Evolutionary conservation across 2,797 vertebrate genomes (phyloP), one percentile per base, ranked within the genome.

Genomic region (Euthynnus affinis): DNA sequence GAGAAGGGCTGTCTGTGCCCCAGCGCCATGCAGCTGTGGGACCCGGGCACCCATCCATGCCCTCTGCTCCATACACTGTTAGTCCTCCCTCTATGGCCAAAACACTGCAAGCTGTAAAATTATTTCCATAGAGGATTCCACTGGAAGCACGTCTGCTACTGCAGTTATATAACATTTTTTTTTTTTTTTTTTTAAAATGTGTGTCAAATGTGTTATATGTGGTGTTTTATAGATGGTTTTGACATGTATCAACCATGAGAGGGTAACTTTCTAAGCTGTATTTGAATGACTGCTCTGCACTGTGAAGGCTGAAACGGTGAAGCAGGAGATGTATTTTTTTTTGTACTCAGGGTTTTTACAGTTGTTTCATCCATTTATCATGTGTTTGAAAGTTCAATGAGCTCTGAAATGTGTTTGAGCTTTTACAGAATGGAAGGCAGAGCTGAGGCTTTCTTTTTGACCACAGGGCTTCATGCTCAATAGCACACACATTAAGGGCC

Each of bases 1-100:
- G 89, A 94, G 89, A 94, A 93, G 91, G 92, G 86, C 81, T 91
- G 89, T 92, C 78, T 94, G 87, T 94, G 89, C 87, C 89, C 82
- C 76, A 62, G 87, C 59, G 52, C 89, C 71, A 72, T 80, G 93
- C 90, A 94, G 92, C 93, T 94, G 93, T 89, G 86, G 79, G 77
- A 67, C 74, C 83, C 4, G 88, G 94, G 92, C 89, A 91, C 65
- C 20, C 74, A 63, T 93, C 93, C 91, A 87, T 83, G 64, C 85
- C 86, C 90, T 84, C 82, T 74, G 81, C 78, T 88, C 75, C 70
- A 56, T 58, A 83, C 79, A 78, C 80, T 76, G 76, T 75, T 68
- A 69, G 82, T 74, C 78, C 69, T 70, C 76, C 73, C 52, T 82
- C 59, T 66, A 52, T 51, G 75, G 59, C 69, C 71, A 83, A 83